phyloP scores from a whole-genome alignment of 2,797 vertebrate species.

The Lophotriccus pileatus region DNA sequence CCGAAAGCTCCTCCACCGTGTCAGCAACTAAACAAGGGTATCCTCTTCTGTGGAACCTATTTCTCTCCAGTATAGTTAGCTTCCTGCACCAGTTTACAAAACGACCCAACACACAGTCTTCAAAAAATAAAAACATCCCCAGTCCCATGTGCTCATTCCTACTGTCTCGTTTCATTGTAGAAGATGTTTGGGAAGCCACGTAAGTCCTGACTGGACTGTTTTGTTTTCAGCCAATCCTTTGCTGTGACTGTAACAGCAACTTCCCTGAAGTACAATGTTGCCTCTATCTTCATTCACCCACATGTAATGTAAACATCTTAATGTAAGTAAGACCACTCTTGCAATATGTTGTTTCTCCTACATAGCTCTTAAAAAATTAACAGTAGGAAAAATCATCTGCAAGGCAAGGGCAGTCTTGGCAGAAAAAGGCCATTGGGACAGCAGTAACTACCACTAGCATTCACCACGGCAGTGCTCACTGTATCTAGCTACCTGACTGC shows the following conservation, averaged over 20 bases:
- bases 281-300: not conserved
- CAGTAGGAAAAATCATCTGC: not conserved
- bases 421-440: not conserved
- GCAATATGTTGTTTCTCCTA: not conserved
- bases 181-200: not conserved
- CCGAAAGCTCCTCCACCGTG: fast-evolving
- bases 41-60: not conserved
- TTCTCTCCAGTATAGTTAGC: not conserved
- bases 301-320: not conserved
- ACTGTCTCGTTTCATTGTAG: not conserved
- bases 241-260: not conserved
- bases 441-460: not conserved
- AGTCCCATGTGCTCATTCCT: not conserved
- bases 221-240: not conserved
- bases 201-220: not conserved
- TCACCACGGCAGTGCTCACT: not conserved
- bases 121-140: not conserved
- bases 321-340: not conserved
- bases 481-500: not conserved
- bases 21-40: not conserved
- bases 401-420: not conserved
- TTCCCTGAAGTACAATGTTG: not conserved
- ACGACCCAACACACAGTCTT: not conserved
- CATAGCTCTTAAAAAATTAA: not conserved
- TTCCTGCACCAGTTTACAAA: not conserved